These are phyloP conservation scores for Antedon mediterranea DNA, from an alignment of 53 echinoderm and acorn worm species.

Conservation along the genomic window DNA sequence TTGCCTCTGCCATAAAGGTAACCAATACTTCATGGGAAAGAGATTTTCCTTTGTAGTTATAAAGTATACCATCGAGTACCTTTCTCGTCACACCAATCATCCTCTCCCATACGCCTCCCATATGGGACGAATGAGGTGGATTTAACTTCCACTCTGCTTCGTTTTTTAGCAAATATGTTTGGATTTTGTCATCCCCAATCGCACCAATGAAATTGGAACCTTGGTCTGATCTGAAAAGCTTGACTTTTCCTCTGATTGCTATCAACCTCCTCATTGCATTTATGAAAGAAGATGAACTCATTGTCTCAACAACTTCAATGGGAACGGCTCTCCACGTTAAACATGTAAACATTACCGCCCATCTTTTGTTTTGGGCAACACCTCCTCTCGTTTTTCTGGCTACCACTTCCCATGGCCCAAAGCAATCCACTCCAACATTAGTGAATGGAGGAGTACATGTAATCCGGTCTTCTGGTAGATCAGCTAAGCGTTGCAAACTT, in stretches of 20 bases:
- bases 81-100: neutral
- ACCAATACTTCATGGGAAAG: conserved; percentile 25
- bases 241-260: neutral
- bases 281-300: neutral
- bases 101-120: neutral
- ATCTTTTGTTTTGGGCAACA: neutral
- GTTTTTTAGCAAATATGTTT: neutral
- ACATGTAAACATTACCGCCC: neutral
- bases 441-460: conserved; percentile 20
- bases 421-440: conserved; percentile 22
- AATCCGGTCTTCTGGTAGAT: conserved; percentile 9
- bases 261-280: neutral
- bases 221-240: neutral
- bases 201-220: neutral
- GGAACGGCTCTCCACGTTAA: neutral
- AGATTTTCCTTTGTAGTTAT: neutral
- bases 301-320: neutral
- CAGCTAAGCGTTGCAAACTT: conserved; percentile 23
- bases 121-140: neutral
- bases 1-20: conserved; percentile 10
- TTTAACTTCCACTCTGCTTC: neutral
- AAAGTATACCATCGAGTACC: neutral
- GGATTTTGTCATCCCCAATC: neutral
- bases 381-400: neutral
- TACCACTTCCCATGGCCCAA: neutral